Base-by-base conservation (phyloP, 2,113 vertebrate genomes). In the Mormoops blainvillei region DNA sequence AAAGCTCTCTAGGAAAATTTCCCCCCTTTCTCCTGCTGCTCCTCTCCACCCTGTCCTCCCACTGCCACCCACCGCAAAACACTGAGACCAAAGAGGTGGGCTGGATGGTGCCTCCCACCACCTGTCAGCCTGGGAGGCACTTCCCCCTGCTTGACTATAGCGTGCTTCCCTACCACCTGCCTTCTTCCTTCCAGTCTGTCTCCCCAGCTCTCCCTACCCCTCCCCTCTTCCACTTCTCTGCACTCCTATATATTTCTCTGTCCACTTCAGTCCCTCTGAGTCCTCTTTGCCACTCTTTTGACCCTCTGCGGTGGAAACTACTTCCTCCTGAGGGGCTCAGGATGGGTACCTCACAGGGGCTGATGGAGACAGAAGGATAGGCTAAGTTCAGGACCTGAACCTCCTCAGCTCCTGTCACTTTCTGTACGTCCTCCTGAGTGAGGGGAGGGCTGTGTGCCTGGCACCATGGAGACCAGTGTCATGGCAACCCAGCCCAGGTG, bases 381-480 rank as follows among this genome's bases (percentile, higher is more conserved):
- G 56, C 24, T 3, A 1, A 24, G 36, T 24, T 54, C 58, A 0
- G 28, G 38, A 2, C 82, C 93, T 18, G 26, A 81, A 33, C 76
- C 52, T 24, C 61, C 86, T 94, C 88, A 50, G 85, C 73, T 95
- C n/a, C 63, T 63, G 82, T 92, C 89, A 89, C 80, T 76, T 76
- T 80, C 89, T 54, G 68, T 76, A 67, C 92, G 76, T 95, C 68
- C 56, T 91, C 83, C 77, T 78, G 80, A 92, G 36, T 28, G 12
- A 95, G 76, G 81, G 74, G 92, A 94, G 73, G 87, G 38, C 54
- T 90, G n/a, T 93, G 90, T 94, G 94, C 94, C 41, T 95, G 84
- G 82, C 54, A 82, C 97, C 96, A 97, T 97, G 97, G 97, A 97
- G 96, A 98, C 97, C 78, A 96, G 94, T 4, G 91, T 96, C 97